Conservation (phyloP, 2,888 invertebrate genomes). For the Drosophila longiperda region DNA sequence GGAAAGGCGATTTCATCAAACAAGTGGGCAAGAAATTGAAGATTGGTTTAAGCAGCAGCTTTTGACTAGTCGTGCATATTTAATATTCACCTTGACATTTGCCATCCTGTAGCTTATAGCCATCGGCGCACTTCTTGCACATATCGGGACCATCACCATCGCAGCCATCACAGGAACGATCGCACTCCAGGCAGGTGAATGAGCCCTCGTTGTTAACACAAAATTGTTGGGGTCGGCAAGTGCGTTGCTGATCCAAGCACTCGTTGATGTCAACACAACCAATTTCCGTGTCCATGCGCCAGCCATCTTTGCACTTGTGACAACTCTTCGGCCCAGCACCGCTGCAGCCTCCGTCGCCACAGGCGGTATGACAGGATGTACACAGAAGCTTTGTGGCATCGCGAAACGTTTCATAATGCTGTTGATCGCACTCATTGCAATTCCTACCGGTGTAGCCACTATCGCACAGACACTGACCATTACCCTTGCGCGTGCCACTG, state of each 20-base stretch:
- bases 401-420: slow-evolving; percentile 90
- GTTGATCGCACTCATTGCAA: slow-evolving; percentile 92
- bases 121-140: slow-evolving; percentile 92
- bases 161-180: slow-evolving; percentile 93
- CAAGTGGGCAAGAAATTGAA: slow-evolving; percentile 26
- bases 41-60: slow-evolving; percentile 22
- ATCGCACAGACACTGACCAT: slow-evolving; percentile 95
- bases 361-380: slow-evolving; percentile 92
- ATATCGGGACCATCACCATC: slow-evolving; percentile 96
- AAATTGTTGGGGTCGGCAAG: slow-evolving; percentile 89
- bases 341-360: slow-evolving; percentile 89
- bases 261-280: slow-evolving; percentile 95
- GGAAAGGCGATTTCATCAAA: background rate
- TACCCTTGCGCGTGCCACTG: slow-evolving; percentile 96
- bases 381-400: slow-evolving; percentile 91
- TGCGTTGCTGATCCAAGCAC: slow-evolving; percentile 87
- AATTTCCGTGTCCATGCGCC: slow-evolving; percentile 89
- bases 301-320: slow-evolving; percentile 88
- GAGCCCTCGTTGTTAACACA: slow-evolving; percentile 96
- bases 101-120: slow-evolving; percentile 89
- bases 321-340: slow-evolving; percentile 90
- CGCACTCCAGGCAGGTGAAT: slow-evolving; percentile 91
- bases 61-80: background rate
- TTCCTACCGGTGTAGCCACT: slow-evolving; percentile 91
- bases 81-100: slow-evolving; percentile 89